Evolutionary conservation across 2,113 vertebrate genomes (phyloP), one percentile per base, ranked within the genome.

Genomic region (Chaenogobius annularis): DNA sequence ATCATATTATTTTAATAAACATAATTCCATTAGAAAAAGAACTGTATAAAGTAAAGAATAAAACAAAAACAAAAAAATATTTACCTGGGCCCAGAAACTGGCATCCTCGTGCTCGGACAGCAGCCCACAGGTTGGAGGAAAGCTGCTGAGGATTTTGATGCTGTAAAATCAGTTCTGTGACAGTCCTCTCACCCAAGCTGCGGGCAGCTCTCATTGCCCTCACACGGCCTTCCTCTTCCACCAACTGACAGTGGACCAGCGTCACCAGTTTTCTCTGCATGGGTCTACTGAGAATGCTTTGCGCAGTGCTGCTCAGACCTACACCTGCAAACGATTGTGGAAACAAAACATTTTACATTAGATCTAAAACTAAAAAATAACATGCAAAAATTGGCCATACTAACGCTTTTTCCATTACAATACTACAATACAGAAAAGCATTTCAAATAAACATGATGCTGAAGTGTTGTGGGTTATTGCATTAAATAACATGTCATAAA

Each of bases 31-130:
- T n/a, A n/a, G n/a, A n/a, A n/a, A n/a, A n/a, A n/a, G n/a, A n/a
- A n/a, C n/a, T n/a, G n/a, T n/a, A n/a, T n/a, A n/a, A n/a, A n/a
- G 5, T 20, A 59, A 22, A 14, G n/a, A 37, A 15, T 17, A 62
- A 11, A n/a, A n/a, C 10, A n/a, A 19, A 3, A 63, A n/a, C 2
- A 63, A 63, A 43, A 63, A 23, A 1, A 0, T 31, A 47, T 65
- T n/a, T 93, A 98, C 98, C 98, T 89, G 98, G 98, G 50, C 98
- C 98, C n/a, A 99, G 95, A 86, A 99, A 99, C 89, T 99, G 98
- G 87, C 98, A 99, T 13, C 97, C 98, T 47, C 98, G 92, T 64
- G 98, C 97, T 73, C 98, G 95, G 47, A 99, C 97, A 9, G 98
- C 97, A 66, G 98, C 97, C 98, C 98, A 98, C 64, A 99, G 94